These are phyloP conservation scores for Pinna nobilis DNA, from an alignment of 1,140 invertebrate genomes.

Conservation along the genomic window DNA sequence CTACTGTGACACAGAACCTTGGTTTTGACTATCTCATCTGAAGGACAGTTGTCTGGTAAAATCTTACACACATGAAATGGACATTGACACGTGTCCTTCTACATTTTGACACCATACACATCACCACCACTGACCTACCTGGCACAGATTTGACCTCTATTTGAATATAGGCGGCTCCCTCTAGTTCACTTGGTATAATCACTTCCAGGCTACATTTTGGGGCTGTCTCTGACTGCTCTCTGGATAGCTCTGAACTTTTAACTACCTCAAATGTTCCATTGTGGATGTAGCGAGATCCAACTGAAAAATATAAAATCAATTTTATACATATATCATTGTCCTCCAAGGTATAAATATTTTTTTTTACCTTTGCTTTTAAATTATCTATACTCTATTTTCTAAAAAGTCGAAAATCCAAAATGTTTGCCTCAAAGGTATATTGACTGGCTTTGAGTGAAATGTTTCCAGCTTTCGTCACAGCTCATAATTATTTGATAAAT, in stretches of 20 bases:
- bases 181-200: slow-evolving; percentile 92
- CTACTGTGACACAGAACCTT: no score
- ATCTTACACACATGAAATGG: background rate
- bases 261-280: slow-evolving; percentile 97
- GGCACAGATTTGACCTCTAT: slow-evolving; percentile 88
- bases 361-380: background rate
- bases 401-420: no score
- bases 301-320: slow-evolving; percentile 52
- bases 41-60: no score
- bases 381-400: background rate
- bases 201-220: slow-evolving; percentile 88
- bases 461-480: no score
- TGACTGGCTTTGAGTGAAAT: no score
- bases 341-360: background rate
- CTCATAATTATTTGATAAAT: no score
- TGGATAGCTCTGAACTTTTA: slow-evolving; percentile 80
- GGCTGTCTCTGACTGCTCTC: slow-evolving; percentile 77
- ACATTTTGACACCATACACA: background rate
- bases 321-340: background rate
- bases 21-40: no score
- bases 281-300: slow-evolving; percentile 93
- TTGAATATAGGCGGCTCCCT: slow-evolving; percentile 96
- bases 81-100: background rate
- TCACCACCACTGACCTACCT: slow-evolving; percentile 52
- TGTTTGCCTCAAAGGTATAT: no score